Conservation (phyloP, 2,888 invertebrate species). For the Yponomeuta cagnagella region DNA sequence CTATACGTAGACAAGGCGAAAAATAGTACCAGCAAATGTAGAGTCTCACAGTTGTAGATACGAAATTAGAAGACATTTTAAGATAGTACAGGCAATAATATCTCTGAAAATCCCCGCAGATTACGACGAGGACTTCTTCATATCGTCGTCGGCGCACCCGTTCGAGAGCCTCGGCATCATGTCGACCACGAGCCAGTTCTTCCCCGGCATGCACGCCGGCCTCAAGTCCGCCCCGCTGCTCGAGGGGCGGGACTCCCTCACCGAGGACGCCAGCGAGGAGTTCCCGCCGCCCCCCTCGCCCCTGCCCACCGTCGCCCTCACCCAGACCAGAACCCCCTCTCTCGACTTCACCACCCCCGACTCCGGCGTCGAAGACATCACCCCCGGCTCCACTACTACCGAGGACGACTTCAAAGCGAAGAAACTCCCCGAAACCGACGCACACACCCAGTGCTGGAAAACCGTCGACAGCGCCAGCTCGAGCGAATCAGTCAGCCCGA, state of each 20-base stretch:
- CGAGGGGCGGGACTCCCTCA: slow-evolving; percentile 31
- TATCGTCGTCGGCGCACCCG: slow-evolving; percentile 83
- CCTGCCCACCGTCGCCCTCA: slow-evolving; percentile 32
- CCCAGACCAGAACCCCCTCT: slow-evolving; percentile 44
- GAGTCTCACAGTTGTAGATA: too few relatives aligned
- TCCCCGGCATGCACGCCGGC: slow-evolving; percentile 75
- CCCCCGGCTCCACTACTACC: slow-evolving; percentile 59
- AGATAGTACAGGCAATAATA: background rate
- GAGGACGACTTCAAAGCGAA: slow-evolving; percentile 51
- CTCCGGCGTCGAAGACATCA: slow-evolving; percentile 78
- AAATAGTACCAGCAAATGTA: too few relatives aligned
- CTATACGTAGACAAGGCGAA: too few relatives aligned
- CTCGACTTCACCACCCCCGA: slow-evolving; percentile 76
- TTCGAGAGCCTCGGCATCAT: slow-evolving; percentile 78
- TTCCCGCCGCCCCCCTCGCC: slow-evolving; percentile 38
- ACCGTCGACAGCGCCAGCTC: slow-evolving; percentile 55
- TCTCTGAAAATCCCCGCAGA: slow-evolving; percentile 36
- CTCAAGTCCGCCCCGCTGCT: slow-evolving; percentile 37
- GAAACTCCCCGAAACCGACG: slow-evolving; percentile 35
- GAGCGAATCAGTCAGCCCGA: slow-evolving; percentile 63
- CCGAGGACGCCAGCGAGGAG: slow-evolving; percentile 38
- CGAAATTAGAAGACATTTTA: too few relatives aligned
- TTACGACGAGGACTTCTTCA: slow-evolving; percentile 82
- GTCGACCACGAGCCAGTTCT: slow-evolving; percentile 80
- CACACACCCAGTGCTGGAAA: slow-evolving; percentile 21